Evolutionary conservation across 2,797 vertebrate genomes (phyloP).

Genomic region (Myotis myotis): DNA sequence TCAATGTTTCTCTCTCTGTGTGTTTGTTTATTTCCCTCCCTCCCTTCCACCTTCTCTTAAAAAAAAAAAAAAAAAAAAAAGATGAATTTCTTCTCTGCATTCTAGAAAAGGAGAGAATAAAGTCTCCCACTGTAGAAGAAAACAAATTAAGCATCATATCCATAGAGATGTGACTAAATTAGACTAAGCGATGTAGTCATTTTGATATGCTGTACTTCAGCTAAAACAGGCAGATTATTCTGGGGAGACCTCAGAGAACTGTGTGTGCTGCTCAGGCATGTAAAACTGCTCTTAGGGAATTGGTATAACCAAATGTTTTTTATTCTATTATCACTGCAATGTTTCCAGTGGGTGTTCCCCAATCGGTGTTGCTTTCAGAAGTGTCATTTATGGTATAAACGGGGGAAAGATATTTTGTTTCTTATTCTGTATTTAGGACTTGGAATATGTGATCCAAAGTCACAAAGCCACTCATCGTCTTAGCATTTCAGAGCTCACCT

Average conservation of each 20-base stretch:
- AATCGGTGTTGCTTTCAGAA: background rate
- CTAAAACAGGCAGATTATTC: background rate
- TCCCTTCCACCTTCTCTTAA: background rate
- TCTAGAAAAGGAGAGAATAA: background rate
- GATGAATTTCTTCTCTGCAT: background rate
- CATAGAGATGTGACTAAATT: background rate
- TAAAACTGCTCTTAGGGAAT: background rate
- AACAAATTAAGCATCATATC: background rate
- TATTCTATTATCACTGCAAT: background rate
- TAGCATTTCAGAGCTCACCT: conserved; percentile 57
- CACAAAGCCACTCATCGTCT: background rate
- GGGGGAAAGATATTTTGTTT: background rate
- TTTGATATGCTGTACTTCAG: background rate
- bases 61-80: background rate
- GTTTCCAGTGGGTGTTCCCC: background rate
- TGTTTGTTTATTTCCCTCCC: too few relatives aligned
- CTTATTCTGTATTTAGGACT: background rate
- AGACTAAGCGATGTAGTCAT: background rate
- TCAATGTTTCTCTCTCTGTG: background rate
- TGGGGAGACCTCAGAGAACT: background rate
- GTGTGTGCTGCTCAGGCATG: background rate
- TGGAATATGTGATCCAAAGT: background rate
- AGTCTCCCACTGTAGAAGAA: background rate
- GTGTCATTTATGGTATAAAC: background rate
- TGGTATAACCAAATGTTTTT: background rate